Conservation (phyloP, 2,797 vertebrate genomes). For the Australoheros facetus region DNA sequence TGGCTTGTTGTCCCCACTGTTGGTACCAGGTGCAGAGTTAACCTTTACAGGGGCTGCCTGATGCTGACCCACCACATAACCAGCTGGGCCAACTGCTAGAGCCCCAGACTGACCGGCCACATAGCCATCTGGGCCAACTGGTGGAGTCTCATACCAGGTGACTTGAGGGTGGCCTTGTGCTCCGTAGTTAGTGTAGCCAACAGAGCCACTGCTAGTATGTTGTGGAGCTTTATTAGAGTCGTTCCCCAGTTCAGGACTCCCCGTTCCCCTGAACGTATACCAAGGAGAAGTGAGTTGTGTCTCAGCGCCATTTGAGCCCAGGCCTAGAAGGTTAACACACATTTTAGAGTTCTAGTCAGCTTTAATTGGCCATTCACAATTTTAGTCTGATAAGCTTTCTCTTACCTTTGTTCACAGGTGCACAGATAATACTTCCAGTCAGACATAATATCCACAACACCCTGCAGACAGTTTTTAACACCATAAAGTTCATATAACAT, state of each 20-base stretch:
- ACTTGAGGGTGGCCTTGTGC: not conserved
- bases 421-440: slow-evolving; percentile 22
- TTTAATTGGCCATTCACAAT: not conserved
- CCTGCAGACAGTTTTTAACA: not conserved
- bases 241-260: not conserved
- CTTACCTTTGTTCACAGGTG: not conserved
- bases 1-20: not conserved
- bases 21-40: not conserved
- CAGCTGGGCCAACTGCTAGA: not conserved
- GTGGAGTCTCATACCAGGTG: not conserved
- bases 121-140: not conserved
- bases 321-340: not conserved
- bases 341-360: too few species aligned
- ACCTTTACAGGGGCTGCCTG: not conserved
- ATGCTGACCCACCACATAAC: not conserved
- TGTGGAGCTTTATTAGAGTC: not conserved
- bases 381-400: not conserved
- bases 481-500: not conserved
- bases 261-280: not conserved
- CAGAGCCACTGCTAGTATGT: too few species aligned
- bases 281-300: not conserved
- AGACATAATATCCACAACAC: slow-evolving; percentile 34
- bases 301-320: not conserved
- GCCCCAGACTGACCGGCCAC: not conserved
- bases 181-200: not conserved